These are phyloP conservation scores for Pachyseris speciosa DNA, from an alignment of 64 coral and sea anemone species.

Conservation along the genomic window DNA sequence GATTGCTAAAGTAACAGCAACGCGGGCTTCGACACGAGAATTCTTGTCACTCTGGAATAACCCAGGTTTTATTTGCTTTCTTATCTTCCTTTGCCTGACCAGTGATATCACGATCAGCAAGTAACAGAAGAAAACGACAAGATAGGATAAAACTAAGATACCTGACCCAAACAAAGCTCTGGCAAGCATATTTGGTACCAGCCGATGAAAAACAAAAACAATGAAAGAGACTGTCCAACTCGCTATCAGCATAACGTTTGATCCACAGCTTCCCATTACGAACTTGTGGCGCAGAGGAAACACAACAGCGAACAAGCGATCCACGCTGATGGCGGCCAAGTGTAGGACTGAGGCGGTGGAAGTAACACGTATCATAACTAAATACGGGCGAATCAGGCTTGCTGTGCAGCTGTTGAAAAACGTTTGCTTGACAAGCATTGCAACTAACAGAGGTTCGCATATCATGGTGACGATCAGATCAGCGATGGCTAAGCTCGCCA, in stretches of 20 bases:
- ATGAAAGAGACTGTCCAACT: background rate
- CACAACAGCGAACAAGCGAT: background rate
- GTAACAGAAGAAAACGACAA: background rate
- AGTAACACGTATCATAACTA: too few relatives aligned
- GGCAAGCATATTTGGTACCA: background rate
- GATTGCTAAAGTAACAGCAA: background rate
- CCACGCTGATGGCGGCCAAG: background rate
- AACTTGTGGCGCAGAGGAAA: background rate
- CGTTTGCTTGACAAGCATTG: background rate
- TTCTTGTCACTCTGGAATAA: background rate
- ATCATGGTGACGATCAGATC: slow-evolving; percentile 12
- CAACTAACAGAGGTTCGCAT: background rate
- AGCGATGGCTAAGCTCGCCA: background rate
- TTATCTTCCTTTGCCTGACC: background rate
- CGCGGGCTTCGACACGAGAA: background rate
- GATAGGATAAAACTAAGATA: background rate
- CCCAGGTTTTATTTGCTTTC: background rate
- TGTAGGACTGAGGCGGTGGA: background rate
- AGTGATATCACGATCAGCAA: background rate
- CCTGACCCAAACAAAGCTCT: background rate
- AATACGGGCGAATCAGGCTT: too few relatives aligned
- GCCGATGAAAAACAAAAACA: background rate
- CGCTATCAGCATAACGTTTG: background rate
- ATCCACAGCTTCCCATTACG: background rate
- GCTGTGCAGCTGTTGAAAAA: background rate